A percentile compares a stretch with the other conserved stretches of the same genome.
Evolutionary conservation across 2,113 vertebrate species (phyloP).

Genomic region (Hippocampus guttulatus): DNA sequence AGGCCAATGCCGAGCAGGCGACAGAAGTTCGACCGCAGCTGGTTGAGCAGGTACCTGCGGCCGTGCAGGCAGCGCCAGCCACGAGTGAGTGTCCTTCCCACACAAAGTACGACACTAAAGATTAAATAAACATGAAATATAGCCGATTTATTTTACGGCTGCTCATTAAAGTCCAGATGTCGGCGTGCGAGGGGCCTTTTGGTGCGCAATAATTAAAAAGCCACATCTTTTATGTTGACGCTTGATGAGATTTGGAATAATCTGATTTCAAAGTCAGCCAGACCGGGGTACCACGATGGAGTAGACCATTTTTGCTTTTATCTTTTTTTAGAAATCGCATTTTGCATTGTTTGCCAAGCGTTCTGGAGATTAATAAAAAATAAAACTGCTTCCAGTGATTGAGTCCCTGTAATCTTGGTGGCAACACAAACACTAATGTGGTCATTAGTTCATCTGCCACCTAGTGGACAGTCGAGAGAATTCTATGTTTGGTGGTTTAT

Average conservation of each 20-base stretch:
- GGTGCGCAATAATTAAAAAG: background rate
- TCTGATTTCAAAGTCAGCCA: background rate
- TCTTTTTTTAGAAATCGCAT: background rate
- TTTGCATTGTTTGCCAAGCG: background rate
- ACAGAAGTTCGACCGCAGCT: conserved; percentile 91
- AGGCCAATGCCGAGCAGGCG: conserved; percentile 79
- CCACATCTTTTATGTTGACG: background rate
- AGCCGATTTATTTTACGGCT: background rate
- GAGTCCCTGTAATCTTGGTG: conserved; percentile 14
- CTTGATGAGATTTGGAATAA: background rate
- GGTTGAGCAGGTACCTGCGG: conserved; percentile 85
- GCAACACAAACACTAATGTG: background rate
- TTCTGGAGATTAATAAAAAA: background rate
- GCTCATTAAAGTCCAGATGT: background rate
- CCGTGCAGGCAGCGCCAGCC: conserved; percentile 74
- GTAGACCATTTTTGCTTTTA: background rate
- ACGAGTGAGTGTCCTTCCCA: conserved; percentile 73
- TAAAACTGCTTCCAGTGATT: conserved; percentile 6
- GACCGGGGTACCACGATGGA: background rate
- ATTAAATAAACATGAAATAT: background rate
- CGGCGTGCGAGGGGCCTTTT: background rate
- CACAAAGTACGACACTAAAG: background rate
- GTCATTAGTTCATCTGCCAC: conserved; percentile 46
- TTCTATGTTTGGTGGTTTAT: background rate
- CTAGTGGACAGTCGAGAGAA: conserved; percentile 47